Base-by-base conservation (phyloP, 53 echinoderm and acorn worm species). In the Temnopleurus reevesii region DNA sequence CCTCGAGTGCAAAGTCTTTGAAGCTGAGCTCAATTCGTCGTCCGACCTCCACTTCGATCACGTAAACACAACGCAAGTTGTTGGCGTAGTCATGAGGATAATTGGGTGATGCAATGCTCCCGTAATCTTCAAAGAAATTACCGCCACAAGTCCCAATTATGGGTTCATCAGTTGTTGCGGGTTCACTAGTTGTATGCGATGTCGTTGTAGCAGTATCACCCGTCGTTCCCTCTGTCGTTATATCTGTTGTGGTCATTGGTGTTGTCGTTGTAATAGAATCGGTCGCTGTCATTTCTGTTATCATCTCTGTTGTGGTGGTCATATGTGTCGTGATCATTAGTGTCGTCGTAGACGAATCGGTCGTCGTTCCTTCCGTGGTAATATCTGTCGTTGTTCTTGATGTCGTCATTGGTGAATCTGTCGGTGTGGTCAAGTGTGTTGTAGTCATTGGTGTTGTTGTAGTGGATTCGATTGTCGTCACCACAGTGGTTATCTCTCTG, bases 71-170 rank as follows among this genome's bases (percentile, higher is more conserved):
- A 3, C 19, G 3, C 25, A 85, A 23, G 30, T 60, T 28, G 85
- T 85, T 45, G 15, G 59, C 61, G 45, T 85, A 85, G 85, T 85
- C 28, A 45, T 45, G 29, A 10, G 85, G 85, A 28, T 55, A 84
- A 58, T 91, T 91, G 6, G 91, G 91, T 8, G 84, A 55, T 12
- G 85, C 76, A 9, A 91, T 44, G 4, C 21, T 29, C 1, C 91
- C 91, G 2, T 44, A n/a, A 45, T 5, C 24, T 23, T 46, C 85
- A 19, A 21, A 6, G 46, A 85, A 85, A 0, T 45, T 44, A 12
- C 85, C 85, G 0, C 85, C 85, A 29, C 85, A 85, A 5, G 85
- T 46, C 4, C 85, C 85, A 28, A 85, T 25, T 2, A 46, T 38
- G 1, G 54, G 38, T 1, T 1, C 9, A 65, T 10, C 23, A 7